Percentiles rank a stretch among this genome's conserved stretches.
Conservation (phyloP, 2,113 vertebrate species). For the Prietella phreatophila region DNA sequence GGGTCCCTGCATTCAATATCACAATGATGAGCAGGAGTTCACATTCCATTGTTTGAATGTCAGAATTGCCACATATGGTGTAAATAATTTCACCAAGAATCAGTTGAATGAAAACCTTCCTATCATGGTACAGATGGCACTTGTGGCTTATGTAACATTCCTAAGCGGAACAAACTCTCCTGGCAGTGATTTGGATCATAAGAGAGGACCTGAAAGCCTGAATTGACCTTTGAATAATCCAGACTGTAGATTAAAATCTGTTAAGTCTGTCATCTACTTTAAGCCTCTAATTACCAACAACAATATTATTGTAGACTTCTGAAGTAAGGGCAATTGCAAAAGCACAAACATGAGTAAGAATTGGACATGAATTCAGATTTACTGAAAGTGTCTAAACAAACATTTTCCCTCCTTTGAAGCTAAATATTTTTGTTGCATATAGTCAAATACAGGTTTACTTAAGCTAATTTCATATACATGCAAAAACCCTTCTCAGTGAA, state of each 20-base stretch:
- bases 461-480: neutral
- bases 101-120: neutral
- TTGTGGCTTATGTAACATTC: neutral
- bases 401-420: neutral
- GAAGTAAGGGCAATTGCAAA: neutral
- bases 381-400: neutral
- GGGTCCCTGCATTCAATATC: too few species aligned
- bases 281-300: constrained; percentile 14
- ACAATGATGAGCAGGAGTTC: neutral
- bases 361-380: neutral
- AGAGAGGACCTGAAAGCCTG: neutral
- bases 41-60: neutral
- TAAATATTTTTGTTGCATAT: constrained; percentile 12
- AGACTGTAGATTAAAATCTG: neutral
- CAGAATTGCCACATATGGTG: neutral
- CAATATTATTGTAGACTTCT: constrained; percentile 11
- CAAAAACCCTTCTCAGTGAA: neutral
- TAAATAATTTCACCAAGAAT: neutral
- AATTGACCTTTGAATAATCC: neutral
- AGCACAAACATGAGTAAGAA: neutral
- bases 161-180: neutral
- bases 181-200: constrained; percentile 5
- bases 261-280: neutral
- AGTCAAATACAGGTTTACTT: neutral
- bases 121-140: neutral